Conservation (phyloP, 2,797 vertebrate genomes). For the Platyrinchus mystaceus region DNA sequence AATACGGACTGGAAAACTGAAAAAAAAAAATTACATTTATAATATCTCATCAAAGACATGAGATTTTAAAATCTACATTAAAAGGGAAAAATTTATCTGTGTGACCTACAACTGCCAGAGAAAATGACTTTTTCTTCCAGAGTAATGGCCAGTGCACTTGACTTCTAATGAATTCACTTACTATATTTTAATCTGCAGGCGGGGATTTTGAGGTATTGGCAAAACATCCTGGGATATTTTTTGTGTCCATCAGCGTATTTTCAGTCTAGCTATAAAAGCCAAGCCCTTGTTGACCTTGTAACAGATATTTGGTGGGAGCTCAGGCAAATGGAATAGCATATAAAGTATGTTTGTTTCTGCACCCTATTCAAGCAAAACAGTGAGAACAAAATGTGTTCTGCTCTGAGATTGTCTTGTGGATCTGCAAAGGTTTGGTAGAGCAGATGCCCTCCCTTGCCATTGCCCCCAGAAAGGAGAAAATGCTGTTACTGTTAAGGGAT, state of each 20-base stretch:
- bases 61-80: neutral
- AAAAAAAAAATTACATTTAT: neutral
- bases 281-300: neutral
- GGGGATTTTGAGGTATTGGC: neutral
- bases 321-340: neutral
- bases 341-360: neutral
- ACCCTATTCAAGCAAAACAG: neutral
- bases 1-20: neutral
- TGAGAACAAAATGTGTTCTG: neutral
- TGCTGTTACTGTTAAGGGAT: too few species aligned
- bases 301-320: neutral
- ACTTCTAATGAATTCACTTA: slow-evolving; percentile 3
- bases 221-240: neutral
- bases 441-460: neutral
- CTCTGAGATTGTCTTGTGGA: neutral
- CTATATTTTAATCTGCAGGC: neutral
- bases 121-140: neutral
- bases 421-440: neutral
- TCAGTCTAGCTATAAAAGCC: neutral
- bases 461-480: neutral
- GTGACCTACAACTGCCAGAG: slow-evolving; percentile 1
- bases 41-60: neutral
- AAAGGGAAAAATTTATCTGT: slow-evolving; percentile 33
- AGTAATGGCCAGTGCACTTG: neutral
- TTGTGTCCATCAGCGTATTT: neutral